phyloP scores from a whole-genome alignment of 2,797 vertebrate species.

The Tenualosa ilisha region DNA sequence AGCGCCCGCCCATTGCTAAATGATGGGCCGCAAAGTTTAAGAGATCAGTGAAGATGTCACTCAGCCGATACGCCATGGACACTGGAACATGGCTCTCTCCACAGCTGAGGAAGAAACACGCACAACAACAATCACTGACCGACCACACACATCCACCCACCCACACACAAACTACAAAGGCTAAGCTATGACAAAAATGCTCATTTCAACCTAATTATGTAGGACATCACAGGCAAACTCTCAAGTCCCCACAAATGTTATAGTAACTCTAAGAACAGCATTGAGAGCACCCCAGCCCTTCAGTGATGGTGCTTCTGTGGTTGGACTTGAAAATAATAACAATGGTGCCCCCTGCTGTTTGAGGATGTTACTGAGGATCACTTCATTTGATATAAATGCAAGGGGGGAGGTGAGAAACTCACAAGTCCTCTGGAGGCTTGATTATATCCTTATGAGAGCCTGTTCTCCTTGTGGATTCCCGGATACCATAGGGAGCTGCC shows the following conservation, averaged over 20 bases:
- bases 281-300: background rate
- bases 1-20: slow-evolving; percentile 86
- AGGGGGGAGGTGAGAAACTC: slow-evolving; percentile 54
- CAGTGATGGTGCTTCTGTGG: background rate
- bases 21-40: slow-evolving; percentile 88
- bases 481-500: slow-evolving; percentile 93
- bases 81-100: slow-evolving; percentile 87
- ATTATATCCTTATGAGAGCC: slow-evolving; percentile 86
- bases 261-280: background rate
- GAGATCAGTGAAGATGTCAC: slow-evolving; percentile 95
- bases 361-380: background rate
- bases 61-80: slow-evolving; percentile 90
- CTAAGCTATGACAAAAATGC: background rate
- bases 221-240: background rate
- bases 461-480: slow-evolving; percentile 92
- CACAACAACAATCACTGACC: slow-evolving; percentile 20
- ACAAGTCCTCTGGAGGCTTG: slow-evolving; percentile 83
- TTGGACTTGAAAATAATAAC: background rate
- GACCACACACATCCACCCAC: background rate
- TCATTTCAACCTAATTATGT: background rate
- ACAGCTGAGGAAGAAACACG: slow-evolving; percentile 62
- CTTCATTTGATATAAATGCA: background rate
- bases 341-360: slow-evolving; percentile 15
- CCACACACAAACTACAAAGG: background rate
- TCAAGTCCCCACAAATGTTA: background rate